Evolutionary conservation across 2,888 invertebrate genomes (phyloP).

Genomic region (Celastrina argiolus): DNA sequence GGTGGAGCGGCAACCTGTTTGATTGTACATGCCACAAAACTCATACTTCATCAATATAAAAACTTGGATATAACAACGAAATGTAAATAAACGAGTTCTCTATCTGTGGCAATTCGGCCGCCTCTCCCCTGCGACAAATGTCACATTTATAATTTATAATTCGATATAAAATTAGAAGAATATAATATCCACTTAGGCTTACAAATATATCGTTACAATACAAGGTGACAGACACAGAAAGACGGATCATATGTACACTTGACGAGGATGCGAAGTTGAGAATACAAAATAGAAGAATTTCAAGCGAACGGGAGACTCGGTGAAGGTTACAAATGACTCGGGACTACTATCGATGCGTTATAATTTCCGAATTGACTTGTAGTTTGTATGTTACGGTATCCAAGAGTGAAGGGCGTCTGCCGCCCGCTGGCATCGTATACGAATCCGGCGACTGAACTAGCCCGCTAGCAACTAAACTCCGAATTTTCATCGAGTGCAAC

Average conservation of each 20-base stretch:
- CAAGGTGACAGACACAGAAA: constrained; percentile 15
- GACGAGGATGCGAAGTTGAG: constrained; percentile 17
- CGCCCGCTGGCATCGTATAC: constrained; percentile 7
- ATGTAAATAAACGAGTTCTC: background rate
- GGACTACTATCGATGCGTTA: constrained; percentile 24
- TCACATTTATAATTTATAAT: constrained; percentile 51
- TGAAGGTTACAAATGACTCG: background rate
- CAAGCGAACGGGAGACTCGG: constrained; percentile 10
- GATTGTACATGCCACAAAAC: no score
- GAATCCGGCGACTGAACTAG: constrained; percentile 25
- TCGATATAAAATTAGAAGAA: constrained; percentile 77
- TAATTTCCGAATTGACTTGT: constrained; percentile 61
- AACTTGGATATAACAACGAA: background rate
- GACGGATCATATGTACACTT: constrained; percentile 16
- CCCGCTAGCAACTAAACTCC: constrained; percentile 24
- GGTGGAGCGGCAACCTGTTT: no score
- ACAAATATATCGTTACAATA: constrained; percentile 65
- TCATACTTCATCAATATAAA: background rate
- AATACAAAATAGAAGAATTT: constrained; percentile 19
- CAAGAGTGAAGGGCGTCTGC: constrained; percentile 15
- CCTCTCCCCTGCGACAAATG: constrained; percentile 26
- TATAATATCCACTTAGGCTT: constrained; percentile 76
- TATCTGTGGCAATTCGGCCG: constrained; percentile 14
- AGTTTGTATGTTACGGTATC: constrained; percentile 42
- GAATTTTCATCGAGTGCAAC: constrained; percentile 42